These are phyloP conservation scores for Megamerina dolium DNA, from an alignment of 2,888 invertebrate genomes.

Conservation along the genomic window DNA sequence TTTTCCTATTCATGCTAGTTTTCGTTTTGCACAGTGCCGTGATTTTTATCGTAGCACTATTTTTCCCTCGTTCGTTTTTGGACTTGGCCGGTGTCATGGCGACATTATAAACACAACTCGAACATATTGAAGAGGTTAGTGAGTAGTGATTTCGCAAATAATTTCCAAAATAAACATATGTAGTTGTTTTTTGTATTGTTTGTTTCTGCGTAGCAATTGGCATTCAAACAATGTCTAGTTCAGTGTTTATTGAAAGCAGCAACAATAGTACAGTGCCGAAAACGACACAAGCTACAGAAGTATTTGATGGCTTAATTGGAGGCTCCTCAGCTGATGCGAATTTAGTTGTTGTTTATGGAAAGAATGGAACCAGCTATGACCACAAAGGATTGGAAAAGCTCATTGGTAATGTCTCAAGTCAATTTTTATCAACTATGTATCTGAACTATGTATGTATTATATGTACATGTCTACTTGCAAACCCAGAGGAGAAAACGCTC, in stretches of 20 bases:
- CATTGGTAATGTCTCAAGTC: constrained; percentile 57
- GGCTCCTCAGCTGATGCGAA: constrained; percentile 34
- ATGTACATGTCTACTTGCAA: neutral
- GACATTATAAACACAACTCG: too few relatives aligned
- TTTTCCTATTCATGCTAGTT: too few relatives aligned
- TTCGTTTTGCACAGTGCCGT: too few relatives aligned
- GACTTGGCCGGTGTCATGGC: too few relatives aligned
- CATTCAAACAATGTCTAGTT: constrained; percentile 43
- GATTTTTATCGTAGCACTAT: too few relatives aligned
- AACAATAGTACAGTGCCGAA: neutral
- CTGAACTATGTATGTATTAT: neutral
- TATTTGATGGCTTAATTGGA: neutral
- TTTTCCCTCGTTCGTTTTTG: too few relatives aligned
- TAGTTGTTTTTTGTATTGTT: neutral
- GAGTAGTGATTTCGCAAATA: neutral
- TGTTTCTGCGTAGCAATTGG: too few relatives aligned
- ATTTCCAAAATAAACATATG: neutral
- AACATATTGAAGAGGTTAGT: too few relatives aligned
- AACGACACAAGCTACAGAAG: too few relatives aligned
- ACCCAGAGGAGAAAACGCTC: constrained; percentile 52
- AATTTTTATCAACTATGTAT: too few relatives aligned
- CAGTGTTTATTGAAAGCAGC: constrained; percentile 42
- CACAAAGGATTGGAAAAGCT: constrained; percentile 72
- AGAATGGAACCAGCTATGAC: constrained; percentile 81
- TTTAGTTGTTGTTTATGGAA: constrained; percentile 76